Base-by-base conservation (phyloP, 2,888 invertebrate genomes). In the Antheraea assamensis region DNA sequence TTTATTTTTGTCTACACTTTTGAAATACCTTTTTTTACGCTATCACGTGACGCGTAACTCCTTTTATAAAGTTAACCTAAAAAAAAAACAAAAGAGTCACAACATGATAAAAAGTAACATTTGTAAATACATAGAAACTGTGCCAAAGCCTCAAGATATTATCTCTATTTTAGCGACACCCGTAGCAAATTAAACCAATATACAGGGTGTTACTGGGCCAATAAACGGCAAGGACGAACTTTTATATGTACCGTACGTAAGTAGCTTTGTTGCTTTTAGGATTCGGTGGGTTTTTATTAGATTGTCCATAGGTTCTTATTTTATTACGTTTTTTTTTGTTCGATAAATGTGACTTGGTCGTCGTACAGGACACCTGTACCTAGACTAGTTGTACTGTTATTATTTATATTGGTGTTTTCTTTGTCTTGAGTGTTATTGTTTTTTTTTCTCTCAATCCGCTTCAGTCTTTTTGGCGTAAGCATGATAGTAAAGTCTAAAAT, bases 131-230 rank as follows among this genome's bases (percentile, higher is more conserved):
- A 61, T 61, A 64, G 61, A 30, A 27, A 64, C 27, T 64, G 15
- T 64, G 30, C 19, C 19, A 30, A 21, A 64, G 61, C 30, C 30
- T 64, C 61, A 64, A 64, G 61, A 64, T 64, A 30, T 64, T 64
- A 64, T 64, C 72, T 31, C 31, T 42, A 55, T 72, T 70, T 52
- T 35, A 27, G 30, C 55, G 35, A 35, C 52, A n/a, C 31, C 49
- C 52, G 66, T 72, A 66, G 66, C 66, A 68, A 72, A 72, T 72
- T 72, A 72, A 35, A 17, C 49, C 61, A 64, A 64, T 31, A 55
- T 68, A 68, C 55, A 35, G 52, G 52, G 72, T 72, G 68, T 55
- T 68, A 68, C 52, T 72, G 27, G 55, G 68, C 72, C 68, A 68
- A 72, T 72, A 72, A 72, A 70, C 58, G 24, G 61, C 71, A 58